Conservation (phyloP, 2,113 vertebrate species). For the Zosterops japonicus region DNA sequence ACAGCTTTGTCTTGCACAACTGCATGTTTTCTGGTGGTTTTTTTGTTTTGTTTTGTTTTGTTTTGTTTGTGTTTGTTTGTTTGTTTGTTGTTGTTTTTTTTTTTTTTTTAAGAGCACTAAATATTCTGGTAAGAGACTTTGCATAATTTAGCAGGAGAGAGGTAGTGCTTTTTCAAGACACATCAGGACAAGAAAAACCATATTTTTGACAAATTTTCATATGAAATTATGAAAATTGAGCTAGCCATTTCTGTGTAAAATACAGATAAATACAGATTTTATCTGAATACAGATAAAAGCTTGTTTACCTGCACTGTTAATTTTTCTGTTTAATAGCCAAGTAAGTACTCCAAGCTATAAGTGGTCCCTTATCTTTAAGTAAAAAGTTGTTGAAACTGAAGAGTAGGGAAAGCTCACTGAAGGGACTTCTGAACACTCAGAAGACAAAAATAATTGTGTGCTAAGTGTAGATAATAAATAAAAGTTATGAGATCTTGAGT, state of each 20-base stretch:
- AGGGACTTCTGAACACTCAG: background rate
- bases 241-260: background rate
- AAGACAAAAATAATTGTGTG: background rate
- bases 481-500: background rate
- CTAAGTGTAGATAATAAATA: background rate
- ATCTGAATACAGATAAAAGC: background rate
- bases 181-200: background rate
- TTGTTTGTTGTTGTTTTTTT: no score
- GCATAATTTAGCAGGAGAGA: background rate
- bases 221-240: constrained; percentile 30
- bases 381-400: background rate
- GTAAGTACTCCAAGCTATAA: background rate
- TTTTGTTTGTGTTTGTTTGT: no score
- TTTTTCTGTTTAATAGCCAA: background rate
- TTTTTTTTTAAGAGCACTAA: background rate
- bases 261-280: background rate
- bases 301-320: background rate
- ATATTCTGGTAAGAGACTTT: background rate
- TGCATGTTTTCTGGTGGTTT: background rate
- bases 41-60: background rate
- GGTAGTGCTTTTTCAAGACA: background rate
- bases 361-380: background rate
- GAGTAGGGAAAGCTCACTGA: background rate
- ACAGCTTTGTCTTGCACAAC: background rate
- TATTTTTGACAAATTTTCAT: constrained; percentile 5